These are phyloP conservation scores for Mungos mungo DNA, from an alignment of 2,113 vertebrate genomes.

Conservation along the genomic window DNA sequence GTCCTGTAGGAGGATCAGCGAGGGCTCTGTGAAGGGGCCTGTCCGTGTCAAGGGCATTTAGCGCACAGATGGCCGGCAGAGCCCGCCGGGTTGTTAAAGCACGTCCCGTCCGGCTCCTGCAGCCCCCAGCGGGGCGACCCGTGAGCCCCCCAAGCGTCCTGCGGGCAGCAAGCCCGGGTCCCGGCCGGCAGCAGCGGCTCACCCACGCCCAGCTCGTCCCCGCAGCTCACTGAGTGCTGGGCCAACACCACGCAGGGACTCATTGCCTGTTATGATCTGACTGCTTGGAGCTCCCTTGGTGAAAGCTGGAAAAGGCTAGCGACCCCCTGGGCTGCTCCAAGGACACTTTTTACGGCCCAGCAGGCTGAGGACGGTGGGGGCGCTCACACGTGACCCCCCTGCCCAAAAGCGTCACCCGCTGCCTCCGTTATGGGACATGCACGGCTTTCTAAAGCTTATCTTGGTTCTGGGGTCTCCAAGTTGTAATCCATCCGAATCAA, in stretches of 20 bases:
- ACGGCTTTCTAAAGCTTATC: constrained; percentile 75
- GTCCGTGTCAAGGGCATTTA: neutral
- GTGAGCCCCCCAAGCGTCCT: rapidly evolving
- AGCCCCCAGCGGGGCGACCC: neutral
- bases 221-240: constrained; percentile 80
- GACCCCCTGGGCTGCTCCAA: constrained; percentile 68
- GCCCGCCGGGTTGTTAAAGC: neutral
- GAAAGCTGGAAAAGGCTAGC: constrained; percentile 78
- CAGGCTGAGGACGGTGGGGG: constrained; percentile 54
- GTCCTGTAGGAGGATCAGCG: neutral
- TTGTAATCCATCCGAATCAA: constrained; percentile 81
- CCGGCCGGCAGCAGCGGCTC: constrained; percentile 73
- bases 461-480: constrained; percentile 72
- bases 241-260: constrained; percentile 82
- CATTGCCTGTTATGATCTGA: constrained; percentile 83
- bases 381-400: constrained; percentile 55
- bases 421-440: constrained; percentile 64
- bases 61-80: no score
- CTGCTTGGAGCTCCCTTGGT: constrained; percentile 80
- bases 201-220: constrained; percentile 79
- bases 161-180: neutral
- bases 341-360: constrained; percentile 70
- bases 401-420: constrained; percentile 66
- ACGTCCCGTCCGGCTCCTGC: neutral
- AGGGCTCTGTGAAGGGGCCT: no score